Conservation (phyloP, 2,888 invertebrate genomes). For the Pyrgus malvae region DNA sequence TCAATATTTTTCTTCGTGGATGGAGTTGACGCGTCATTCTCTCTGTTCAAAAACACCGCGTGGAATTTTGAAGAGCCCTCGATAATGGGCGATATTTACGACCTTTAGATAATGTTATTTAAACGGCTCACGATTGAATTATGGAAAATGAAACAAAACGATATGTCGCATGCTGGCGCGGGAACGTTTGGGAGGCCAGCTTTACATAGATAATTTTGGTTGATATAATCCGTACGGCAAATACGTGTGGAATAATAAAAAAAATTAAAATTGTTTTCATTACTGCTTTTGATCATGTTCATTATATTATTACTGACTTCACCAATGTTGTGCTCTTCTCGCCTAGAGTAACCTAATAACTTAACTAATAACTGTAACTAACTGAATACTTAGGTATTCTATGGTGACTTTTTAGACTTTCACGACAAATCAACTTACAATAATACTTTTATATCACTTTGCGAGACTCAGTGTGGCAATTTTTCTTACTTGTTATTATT, state of each 20-base stretch:
- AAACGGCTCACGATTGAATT: slow-evolving; percentile 62
- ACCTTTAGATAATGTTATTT: slow-evolving; percentile 75
- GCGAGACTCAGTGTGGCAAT: too few relatives aligned
- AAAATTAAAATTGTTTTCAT: too few relatives aligned
- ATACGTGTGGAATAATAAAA: neutral
- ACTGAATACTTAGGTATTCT: too few relatives aligned
- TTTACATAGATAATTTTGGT: neutral
- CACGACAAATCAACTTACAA: too few relatives aligned
- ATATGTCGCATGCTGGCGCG: slow-evolving; percentile 53
- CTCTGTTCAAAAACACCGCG: slow-evolving; percentile 71
- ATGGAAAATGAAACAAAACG: slow-evolving; percentile 61
- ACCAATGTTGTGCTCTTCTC: too few relatives aligned
- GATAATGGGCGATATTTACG: slow-evolving; percentile 79
- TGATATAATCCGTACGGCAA: neutral
- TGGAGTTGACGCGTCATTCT: slow-evolving; percentile 77
- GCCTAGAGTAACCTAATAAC: too few relatives aligned
- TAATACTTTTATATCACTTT: too few relatives aligned
- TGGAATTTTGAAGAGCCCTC: slow-evolving; percentile 75
- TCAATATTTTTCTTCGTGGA: slow-evolving; percentile 80
- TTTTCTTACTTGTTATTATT: too few relatives aligned
- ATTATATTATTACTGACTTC: too few relatives aligned
- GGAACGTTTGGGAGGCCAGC: slow-evolving; percentile 42
- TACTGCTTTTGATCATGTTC: too few relatives aligned
- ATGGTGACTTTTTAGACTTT: too few relatives aligned
- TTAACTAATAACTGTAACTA: too few relatives aligned